Evolutionary conservation across 2,113 vertebrate species (phyloP).

Genomic region (Climacteris rufus): DNA sequence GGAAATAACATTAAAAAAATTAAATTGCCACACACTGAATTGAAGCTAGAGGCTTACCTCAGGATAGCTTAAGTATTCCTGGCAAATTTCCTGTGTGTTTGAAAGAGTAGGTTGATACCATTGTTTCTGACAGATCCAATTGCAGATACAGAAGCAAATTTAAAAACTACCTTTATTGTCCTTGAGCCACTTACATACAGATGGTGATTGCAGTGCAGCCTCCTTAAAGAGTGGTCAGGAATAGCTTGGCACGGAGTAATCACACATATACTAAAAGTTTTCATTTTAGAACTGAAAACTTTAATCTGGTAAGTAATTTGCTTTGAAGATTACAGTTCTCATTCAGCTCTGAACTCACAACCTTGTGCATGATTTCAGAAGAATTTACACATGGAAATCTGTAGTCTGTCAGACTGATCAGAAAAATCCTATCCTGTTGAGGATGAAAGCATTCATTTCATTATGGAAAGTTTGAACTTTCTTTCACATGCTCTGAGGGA

Average conservation of each 20-base stretch:
- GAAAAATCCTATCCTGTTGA: not conserved
- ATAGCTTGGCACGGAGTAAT: not conserved
- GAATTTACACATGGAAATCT: not conserved
- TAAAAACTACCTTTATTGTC: not conserved
- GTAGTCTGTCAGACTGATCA: not conserved
- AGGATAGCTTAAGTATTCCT: not conserved
- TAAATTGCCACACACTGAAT: not conserved
- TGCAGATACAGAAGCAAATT: not conserved
- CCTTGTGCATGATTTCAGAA: not conserved
- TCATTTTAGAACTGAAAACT: not conserved
- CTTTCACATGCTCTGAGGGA: not conserved
- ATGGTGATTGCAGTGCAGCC: not conserved
- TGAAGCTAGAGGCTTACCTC: not conserved
- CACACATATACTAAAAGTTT: not conserved
- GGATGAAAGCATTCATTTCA: not conserved
- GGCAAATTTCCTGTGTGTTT: not conserved
- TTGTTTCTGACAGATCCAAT: not conserved
- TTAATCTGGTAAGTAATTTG: slow-evolving; percentile 38
- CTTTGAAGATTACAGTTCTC: slow-evolving; percentile 53
- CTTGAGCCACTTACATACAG: accelerated
- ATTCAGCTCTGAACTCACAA: not conserved
- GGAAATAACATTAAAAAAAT: slow-evolving; percentile 44
- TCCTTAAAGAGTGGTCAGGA: not conserved
- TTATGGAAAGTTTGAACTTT: not conserved
- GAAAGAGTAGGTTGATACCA: not conserved